phyloP scores from a whole-genome alignment of 2,888 invertebrate genomes.

The Nomada ruficornis region DNA sequence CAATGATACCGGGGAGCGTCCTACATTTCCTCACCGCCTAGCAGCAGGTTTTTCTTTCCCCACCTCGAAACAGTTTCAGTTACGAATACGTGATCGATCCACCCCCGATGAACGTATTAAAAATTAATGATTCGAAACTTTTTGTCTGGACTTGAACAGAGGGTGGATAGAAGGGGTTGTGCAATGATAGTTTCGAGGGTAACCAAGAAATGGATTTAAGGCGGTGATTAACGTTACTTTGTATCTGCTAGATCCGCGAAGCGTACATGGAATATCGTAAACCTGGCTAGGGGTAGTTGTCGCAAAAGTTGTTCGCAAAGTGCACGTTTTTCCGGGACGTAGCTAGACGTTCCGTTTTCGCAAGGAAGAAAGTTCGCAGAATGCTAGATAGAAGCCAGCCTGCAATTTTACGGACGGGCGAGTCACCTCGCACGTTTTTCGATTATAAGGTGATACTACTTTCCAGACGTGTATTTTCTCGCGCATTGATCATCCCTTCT shows the following conservation, averaged over 20 bases:
- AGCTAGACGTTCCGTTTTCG: background rate
- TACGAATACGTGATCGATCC: no score
- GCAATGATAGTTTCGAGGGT: background rate
- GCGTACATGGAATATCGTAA: conserved; percentile 22
- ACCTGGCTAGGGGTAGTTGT: conserved; percentile 11
- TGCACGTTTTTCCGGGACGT: conserved; percentile 7
- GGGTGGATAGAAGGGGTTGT: no score
- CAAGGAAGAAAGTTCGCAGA: background rate
- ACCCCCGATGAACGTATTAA: no score
- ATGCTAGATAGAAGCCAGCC: conserved; percentile 22
- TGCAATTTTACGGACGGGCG: conserved; percentile 56
- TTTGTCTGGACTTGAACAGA: no score
- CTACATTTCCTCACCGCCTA: background rate
- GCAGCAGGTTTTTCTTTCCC: background rate
- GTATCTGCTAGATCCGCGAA: background rate
- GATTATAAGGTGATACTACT: conserved; percentile 51
- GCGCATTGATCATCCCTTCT: background rate
- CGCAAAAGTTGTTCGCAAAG: conserved; percentile 28
- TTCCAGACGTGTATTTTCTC: background rate
- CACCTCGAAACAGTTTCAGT: no score
- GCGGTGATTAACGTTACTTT: background rate
- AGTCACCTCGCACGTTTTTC: conserved; percentile 45
- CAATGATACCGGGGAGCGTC: background rate
- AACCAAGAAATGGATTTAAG: background rate
- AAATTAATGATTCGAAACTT: no score